phyloP scores from a whole-genome alignment of 2,113 vertebrate genomes.

The Plecturocebus donacophilus region DNA sequence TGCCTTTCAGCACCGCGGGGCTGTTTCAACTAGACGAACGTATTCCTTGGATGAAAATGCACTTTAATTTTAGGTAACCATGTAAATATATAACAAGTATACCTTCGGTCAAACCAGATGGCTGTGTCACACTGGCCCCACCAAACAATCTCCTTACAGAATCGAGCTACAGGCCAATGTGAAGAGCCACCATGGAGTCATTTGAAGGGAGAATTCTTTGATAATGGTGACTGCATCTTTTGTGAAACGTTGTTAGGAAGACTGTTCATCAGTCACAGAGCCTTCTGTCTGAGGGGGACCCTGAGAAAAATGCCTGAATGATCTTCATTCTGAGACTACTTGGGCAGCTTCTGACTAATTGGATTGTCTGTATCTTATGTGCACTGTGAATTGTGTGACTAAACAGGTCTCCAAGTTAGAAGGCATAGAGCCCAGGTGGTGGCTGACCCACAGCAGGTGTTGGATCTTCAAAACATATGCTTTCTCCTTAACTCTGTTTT shows the following conservation, averaged over 20 bases:
- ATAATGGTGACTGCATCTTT: background rate
- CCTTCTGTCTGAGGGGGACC: background rate
- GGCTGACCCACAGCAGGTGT: background rate
- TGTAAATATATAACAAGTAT: background rate
- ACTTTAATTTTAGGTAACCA: background rate
- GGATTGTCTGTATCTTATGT: background rate
- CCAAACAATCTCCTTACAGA: background rate
- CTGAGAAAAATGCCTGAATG: slow-evolving; percentile 36
- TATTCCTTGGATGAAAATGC: background rate
- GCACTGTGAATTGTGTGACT: background rate
- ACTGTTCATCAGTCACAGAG: slow-evolving; percentile 43
- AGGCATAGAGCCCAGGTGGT: background rate
- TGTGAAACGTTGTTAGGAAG: slow-evolving; percentile 22
- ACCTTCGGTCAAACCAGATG: background rate
- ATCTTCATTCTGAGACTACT: background rate
- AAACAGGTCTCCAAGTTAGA: background rate
- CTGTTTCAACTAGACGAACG: background rate
- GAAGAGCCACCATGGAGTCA: background rate
- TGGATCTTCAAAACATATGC: background rate
- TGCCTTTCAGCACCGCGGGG: background rate
- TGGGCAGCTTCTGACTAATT: background rate
- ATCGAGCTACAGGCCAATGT: background rate
- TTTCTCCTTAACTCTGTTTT: background rate
- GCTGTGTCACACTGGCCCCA: background rate
- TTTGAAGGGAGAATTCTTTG: background rate